Evolutionary conservation across 2,888 invertebrate species (phyloP).

Genomic region (Anticlea derivata): DNA sequence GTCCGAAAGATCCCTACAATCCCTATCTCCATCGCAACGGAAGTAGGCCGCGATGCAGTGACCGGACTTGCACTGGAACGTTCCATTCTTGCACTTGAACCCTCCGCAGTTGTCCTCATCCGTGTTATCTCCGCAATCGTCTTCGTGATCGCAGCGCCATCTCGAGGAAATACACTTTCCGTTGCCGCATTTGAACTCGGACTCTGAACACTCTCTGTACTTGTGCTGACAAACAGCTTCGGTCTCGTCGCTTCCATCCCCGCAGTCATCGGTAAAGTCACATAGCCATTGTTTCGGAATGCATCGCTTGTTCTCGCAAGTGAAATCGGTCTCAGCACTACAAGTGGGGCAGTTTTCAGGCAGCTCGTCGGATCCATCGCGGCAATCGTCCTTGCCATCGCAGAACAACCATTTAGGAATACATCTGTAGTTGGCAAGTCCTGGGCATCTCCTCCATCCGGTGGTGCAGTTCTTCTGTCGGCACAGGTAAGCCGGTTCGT

Average conservation of each 20-base stretch:
- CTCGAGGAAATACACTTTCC: constrained; percentile 95
- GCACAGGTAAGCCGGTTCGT: constrained; percentile 97
- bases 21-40: constrained; percentile 94
- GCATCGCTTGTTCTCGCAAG: constrained; percentile 95
- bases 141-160: constrained; percentile 98
- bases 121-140: constrained; percentile 97
- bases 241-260: constrained; percentile 95
- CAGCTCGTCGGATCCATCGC: constrained; percentile 97
- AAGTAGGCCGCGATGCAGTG: constrained; percentile 96
- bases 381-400: constrained; percentile 98
- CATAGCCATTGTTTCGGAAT: constrained; percentile 96
- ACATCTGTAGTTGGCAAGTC: constrained; percentile 96
- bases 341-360: constrained; percentile 96
- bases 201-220: constrained; percentile 96
- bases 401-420: constrained; percentile 99
- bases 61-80: constrained; percentile 96
- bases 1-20: constrained; percentile 95
- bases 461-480: constrained; percentile 95
- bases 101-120: constrained; percentile 94
- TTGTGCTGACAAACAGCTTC: constrained; percentile 91
- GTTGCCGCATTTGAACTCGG: constrained; percentile 94
- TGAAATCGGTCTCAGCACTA: constrained; percentile 94
- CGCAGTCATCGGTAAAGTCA: constrained; percentile 98
- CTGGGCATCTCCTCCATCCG: constrained; percentile 98
- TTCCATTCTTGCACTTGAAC: constrained; percentile 94